These are phyloP conservation scores for Xestia rhomboidea DNA, from an alignment of 2,888 invertebrate species.

Conservation along the genomic window DNA sequence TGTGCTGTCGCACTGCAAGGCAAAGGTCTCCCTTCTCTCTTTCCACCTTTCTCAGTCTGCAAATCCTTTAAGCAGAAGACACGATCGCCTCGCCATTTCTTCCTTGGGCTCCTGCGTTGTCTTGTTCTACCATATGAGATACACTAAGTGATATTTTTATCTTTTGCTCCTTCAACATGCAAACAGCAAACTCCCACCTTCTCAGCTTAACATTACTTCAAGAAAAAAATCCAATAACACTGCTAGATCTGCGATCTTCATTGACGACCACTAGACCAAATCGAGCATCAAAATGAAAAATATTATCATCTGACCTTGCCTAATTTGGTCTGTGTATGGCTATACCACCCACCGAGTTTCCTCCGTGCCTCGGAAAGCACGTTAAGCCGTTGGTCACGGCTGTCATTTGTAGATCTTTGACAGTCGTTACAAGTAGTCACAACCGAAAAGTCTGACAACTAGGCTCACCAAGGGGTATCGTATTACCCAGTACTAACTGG, in stretches of 20 bases:
- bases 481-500: no score
- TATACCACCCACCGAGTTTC: no score
- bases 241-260: background rate
- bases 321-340: no score
- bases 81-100: background rate
- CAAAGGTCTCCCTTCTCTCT: no score
- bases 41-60: background rate
- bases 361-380: no score
- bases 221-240: background rate
- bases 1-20: background rate
- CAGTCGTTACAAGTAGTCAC: no score
- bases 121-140: background rate
- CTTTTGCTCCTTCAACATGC: background rate
- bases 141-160: background rate
- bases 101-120: accelerated
- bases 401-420: no score
- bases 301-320: background rate
- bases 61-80: background rate
- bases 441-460: no score
- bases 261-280: background rate
- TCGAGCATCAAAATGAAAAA: background rate
- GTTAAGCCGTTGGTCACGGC: no score
- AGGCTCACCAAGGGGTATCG: no score
- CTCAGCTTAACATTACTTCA: background rate
- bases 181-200: background rate